These are phyloP conservation scores for Lamproptera curius DNA, from an alignment of 2,888 invertebrate species.

Conservation along the genomic window DNA sequence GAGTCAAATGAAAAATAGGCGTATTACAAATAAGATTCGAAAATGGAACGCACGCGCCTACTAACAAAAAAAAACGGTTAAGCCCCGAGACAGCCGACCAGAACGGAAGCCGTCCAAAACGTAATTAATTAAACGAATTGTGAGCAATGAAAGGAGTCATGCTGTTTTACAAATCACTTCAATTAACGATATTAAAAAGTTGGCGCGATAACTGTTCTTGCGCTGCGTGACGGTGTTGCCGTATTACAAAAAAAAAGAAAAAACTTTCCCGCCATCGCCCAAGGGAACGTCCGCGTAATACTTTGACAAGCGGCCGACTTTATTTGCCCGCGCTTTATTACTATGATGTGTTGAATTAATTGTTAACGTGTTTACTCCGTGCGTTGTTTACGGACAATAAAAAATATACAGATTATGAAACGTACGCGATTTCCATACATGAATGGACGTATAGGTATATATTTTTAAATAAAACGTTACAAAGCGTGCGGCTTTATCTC, in stretches of 20 bases:
- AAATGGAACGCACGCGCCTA: conserved; percentile 47
- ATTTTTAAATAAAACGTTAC: no score
- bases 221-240: conserved; percentile 52
- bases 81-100: conserved; percentile 50
- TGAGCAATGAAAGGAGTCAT: conserved; percentile 77
- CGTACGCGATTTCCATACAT: conserved; percentile 28
- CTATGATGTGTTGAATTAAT: conserved; percentile 21
- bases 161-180: conserved; percentile 79
- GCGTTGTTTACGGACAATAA: conserved; percentile 19
- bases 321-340: conserved; percentile 18
- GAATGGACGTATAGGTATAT: no score
- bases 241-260: conserved; percentile 38
- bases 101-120: conserved; percentile 72
- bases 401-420: conserved; percentile 10
- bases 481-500: conserved; percentile 70
- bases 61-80: conserved; percentile 65
- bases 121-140: conserved; percentile 77
- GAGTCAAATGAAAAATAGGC: conserved; percentile 10
- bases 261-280: conserved; percentile 20
- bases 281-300: conserved; percentile 23
- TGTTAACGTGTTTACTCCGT: conserved; percentile 18
- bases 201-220: conserved; percentile 59
- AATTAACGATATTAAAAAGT: conserved; percentile 78
- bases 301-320: conserved; percentile 16
- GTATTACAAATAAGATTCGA: conserved; percentile 34